phyloP scores from a whole-genome alignment of 2,888 invertebrate species.

The Brachypterus glaber region DNA sequence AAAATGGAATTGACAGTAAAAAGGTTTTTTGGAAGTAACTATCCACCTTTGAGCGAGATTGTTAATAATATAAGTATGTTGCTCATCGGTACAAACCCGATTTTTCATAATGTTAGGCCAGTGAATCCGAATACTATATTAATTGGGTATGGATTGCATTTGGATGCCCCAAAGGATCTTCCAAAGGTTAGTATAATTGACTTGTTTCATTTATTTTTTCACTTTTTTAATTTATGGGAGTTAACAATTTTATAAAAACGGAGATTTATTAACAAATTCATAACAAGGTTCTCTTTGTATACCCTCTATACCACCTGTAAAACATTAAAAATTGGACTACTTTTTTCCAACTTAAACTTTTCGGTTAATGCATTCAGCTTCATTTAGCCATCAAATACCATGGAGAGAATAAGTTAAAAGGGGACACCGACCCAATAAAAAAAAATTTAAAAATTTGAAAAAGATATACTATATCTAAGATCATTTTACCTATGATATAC shows the following conservation, averaged over 20 bases:
- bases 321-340: no score
- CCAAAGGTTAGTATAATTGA: slow-evolving; percentile 30
- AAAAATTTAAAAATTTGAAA: slow-evolving; percentile 29
- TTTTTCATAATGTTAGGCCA: slow-evolving; percentile 30
- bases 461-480: slow-evolving; percentile 40
- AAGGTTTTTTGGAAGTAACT: slow-evolving; percentile 30
- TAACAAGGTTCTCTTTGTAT: no score
- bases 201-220: no score
- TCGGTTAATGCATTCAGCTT: slow-evolving; percentile 18
- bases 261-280: no score
- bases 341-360: no score
- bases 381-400: slow-evolving; percentile 42
- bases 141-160: slow-evolving; percentile 30
- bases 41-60: slow-evolving; percentile 25
- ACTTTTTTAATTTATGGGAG: no score
- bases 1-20: slow-evolving; percentile 17
- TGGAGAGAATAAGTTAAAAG: slow-evolving; percentile 39
- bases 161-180: slow-evolving; percentile 23
- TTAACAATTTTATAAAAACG: no score
- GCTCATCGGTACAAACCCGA: slow-evolving; percentile 32
- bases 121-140: slow-evolving; percentile 31
- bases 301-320: no score
- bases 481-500: slow-evolving; percentile 31
- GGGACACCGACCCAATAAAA: slow-evolving; percentile 42
- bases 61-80: slow-evolving; percentile 31